phyloP scores from a whole-genome alignment of 2,888 invertebrate genomes.

The Ceramica pisi region DNA sequence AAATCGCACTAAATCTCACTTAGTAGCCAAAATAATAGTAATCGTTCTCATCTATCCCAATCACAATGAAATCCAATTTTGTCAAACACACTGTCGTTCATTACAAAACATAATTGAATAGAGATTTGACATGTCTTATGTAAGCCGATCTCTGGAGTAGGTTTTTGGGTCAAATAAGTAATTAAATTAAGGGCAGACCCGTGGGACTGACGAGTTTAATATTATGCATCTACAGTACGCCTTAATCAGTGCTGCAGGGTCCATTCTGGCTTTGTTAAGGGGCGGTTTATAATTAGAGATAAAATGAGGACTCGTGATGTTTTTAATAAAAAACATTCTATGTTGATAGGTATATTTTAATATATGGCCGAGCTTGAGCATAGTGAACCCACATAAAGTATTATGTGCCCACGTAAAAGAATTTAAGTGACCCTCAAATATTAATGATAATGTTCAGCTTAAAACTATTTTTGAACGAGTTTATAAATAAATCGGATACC shows the following conservation, averaged over 20 bases:
- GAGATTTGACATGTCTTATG: conserved; percentile 76
- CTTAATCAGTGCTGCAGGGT: conserved; percentile 50
- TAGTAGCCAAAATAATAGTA: conserved; percentile 58
- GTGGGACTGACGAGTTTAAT: conserved; percentile 72
- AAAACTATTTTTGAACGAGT: too few species aligned
- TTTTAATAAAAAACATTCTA: not conserved
- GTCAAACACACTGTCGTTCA: conserved; percentile 66
- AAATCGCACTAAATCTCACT: conserved; percentile 58
- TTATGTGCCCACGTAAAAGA: not conserved
- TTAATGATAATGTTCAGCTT: too few species aligned
- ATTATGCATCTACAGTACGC: conserved; percentile 67
- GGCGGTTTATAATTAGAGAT: conserved; percentile 11
- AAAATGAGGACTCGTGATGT: not conserved
- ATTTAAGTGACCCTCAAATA: not conserved
- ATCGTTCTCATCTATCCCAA: conserved; percentile 53
- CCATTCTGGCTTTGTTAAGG: conserved; percentile 37
- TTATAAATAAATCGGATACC: too few species aligned
- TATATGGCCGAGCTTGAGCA: not conserved
- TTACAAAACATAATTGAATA: conserved; percentile 77
- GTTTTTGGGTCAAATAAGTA: conserved; percentile 78
- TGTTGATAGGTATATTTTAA: too few species aligned
- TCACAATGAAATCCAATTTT: conserved; percentile 69
- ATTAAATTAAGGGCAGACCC: conserved; percentile 78
- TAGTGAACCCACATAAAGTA: not conserved
- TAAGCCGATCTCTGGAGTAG: conserved; percentile 66